These are phyloP conservation scores for Pedionomus torquatus DNA, from an alignment of 2,113 vertebrate genomes.

Conservation along the genomic window DNA sequence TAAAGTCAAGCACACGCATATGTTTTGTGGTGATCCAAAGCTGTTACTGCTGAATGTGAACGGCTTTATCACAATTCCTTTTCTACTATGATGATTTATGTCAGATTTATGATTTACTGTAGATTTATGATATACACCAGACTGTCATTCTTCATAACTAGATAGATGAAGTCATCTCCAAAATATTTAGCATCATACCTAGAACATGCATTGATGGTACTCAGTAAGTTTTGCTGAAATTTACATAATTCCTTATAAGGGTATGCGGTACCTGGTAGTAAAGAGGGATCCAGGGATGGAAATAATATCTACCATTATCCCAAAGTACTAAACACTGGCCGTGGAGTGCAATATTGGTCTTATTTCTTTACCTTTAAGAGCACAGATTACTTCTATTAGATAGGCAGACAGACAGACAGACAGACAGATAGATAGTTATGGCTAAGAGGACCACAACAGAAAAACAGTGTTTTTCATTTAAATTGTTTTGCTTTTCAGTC, in stretches of 20 bases:
- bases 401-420: conserved; percentile 45
- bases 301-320: background rate
- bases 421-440: conserved; percentile 64
- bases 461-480: conserved; percentile 74
- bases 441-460: conserved; percentile 49
- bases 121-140: conserved; percentile 11
- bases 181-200: conserved; percentile 22
- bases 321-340: background rate
- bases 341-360: background rate
- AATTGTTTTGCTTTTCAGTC: conserved; percentile 68
- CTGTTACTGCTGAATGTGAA: background rate
- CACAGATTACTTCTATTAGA: conserved; percentile 50
- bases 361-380: conserved; percentile 18
- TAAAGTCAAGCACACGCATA: background rate
- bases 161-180: conserved; percentile 25
- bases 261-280: background rate
- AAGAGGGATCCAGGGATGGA: background rate
- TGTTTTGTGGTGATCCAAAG: conserved; percentile 49
- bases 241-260: background rate
- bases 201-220: background rate
- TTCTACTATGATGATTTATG: conserved; percentile 36
- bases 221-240: background rate
- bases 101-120: conserved; percentile 48
- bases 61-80: background rate
- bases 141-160: conserved; percentile 17